Evolutionary conservation across 2,113 vertebrate species (phyloP), one percentile per base, ranked within the genome.

Genomic region (Leucosticte australis): DNA sequence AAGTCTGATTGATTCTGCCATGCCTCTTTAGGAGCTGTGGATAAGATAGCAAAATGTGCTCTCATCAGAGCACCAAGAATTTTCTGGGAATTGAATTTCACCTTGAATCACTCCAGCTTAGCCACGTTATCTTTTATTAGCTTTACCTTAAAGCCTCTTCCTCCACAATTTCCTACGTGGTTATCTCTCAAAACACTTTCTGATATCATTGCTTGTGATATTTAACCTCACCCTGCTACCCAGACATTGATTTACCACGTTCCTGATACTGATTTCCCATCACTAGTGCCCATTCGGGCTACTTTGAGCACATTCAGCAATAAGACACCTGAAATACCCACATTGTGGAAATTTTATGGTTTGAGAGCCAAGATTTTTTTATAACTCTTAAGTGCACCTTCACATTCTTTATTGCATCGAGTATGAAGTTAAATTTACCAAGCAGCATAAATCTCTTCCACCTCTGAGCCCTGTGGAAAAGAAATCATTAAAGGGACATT

Each of bases 341-440:
- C 56, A 39, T 2, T 87, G 79, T 28, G 12, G 68, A 88, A 83
- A 83, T 94, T 83, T 89, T 68, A 90, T 42, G 60, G 83, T 57
- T 94, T 71, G n/a, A 78, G 53, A 95, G 76, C 68, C 73, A 64
- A 89, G 80, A 75, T 90, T 93, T 93, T 92, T 92, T 96, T 77
- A 81, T 81, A 90, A 65, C 64, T 80, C 73, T 71, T 93, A 86
- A 95, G 82, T 93, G 92, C 83, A 89, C 69, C 83, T 96, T 44
- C 52, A 35, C 35, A 90, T 83, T 62, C 63, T 96, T 95, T 95
- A 96, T 81, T 86, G 44, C 64, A 33, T 52, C 2, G 30, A 63
- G 37, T 64, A 82, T 35, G 44, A 92, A 83, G 85, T 86, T 86
- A 93, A 88, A 92, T 87, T 94, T 74, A 83, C 52, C 52, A 64